These are phyloP conservation scores for Drosophila auraria DNA, from an alignment of 1,140 invertebrate genomes.

Conservation along the genomic window DNA sequence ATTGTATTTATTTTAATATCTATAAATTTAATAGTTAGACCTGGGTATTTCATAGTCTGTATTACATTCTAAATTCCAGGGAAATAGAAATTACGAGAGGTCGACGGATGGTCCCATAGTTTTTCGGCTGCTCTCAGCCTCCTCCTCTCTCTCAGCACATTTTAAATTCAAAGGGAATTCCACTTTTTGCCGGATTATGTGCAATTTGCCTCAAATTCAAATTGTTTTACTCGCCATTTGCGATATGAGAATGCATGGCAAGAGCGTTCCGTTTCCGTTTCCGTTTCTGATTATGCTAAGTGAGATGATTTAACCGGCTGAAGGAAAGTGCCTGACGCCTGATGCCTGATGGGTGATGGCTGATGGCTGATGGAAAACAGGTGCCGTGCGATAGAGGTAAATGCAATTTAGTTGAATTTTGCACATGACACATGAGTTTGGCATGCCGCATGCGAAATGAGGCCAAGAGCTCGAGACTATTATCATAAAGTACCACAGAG, in stretches of 20 bases:
- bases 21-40: not conserved
- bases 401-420: slow-evolving; percentile 32
- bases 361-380: slow-evolving; percentile 16
- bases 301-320: slow-evolving; percentile 26
- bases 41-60: not conserved
- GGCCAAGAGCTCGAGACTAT: slow-evolving; percentile 19
- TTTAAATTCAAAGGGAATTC: slow-evolving; percentile 59
- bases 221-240: slow-evolving; percentile 51
- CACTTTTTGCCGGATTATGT: slow-evolving; percentile 41
- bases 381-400: slow-evolving; percentile 23
- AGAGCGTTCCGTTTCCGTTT: slow-evolving; percentile 20
- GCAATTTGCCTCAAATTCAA: slow-evolving; percentile 44
- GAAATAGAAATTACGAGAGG: slow-evolving; percentile 27
- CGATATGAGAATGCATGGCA: slow-evolving; percentile 35
- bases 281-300: slow-evolving; percentile 47
- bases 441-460: slow-evolving; percentile 28
- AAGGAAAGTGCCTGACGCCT: slow-evolving; percentile 12
- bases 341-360: slow-evolving; percentile 6
- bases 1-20: not conserved
- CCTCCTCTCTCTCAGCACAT: slow-evolving; percentile 24
- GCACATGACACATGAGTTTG: slow-evolving; percentile 13
- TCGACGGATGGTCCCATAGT: slow-evolving; percentile 19
- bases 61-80: not conserved
- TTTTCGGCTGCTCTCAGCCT: slow-evolving; percentile 14
- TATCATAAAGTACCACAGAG: slow-evolving; percentile 23